Evolutionary conservation across 2,888 invertebrate species (phyloP).

Genomic region (Teleiodes luculella): DNA sequence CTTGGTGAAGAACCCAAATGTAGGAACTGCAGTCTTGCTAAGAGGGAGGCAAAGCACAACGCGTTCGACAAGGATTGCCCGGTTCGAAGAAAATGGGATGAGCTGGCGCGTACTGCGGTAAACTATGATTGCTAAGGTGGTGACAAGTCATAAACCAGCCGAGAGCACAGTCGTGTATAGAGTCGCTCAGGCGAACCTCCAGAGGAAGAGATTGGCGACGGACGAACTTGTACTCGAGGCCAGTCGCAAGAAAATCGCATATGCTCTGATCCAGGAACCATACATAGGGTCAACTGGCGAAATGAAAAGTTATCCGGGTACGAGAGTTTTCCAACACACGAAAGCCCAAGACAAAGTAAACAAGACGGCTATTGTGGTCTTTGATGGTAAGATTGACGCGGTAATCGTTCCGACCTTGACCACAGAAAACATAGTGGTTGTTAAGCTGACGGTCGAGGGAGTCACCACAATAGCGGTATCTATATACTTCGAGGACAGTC

Average conservation of each 20-base stretch:
- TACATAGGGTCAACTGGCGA: constrained; percentile 11
- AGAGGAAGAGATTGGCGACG: not conserved
- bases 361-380: constrained; percentile 15
- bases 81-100: not conserved
- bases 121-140: not conserved
- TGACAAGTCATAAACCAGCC: too few species aligned
- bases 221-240: not conserved
- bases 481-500: constrained; percentile 14
- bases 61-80: not conserved
- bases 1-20: not conserved
- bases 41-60: not conserved
- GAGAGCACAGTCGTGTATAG: too few species aligned
- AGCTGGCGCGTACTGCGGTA: not conserved
- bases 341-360: not conserved
- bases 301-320: not conserved
- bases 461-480: constrained; percentile 13
- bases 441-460: constrained; percentile 7
- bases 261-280: constrained; percentile 15
- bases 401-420: constrained; percentile 5
- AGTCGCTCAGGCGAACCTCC: constrained; percentile 13
- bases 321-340: constrained; percentile 8
- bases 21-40: constrained; percentile 1
- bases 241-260: not conserved
- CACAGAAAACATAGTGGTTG: constrained; percentile 15
- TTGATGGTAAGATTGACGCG: constrained; percentile 9